Percentiles rank a stretch among this genome's conserved stretches.
Conservation (phyloP, 1,140 invertebrate genomes). For the Tribolium castaneum region DNA sequence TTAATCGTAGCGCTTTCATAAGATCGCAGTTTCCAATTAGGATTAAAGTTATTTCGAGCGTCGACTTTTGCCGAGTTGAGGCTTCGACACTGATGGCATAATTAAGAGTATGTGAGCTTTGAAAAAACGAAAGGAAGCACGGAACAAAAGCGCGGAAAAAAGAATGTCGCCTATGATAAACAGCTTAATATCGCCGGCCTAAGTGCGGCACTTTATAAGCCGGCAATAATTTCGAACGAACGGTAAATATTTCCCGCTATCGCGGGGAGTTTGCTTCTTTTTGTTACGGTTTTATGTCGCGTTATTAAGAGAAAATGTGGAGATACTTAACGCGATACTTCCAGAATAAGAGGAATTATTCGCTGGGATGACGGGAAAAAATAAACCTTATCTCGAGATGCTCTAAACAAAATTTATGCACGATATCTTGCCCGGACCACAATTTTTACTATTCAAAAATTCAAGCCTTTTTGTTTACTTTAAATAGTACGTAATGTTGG, state of each 20-base stretch:
- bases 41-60: conserved; percentile 2
- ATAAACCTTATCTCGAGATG: not conserved
- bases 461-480: too few relatives aligned
- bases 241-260: conserved; percentile 28
- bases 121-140: not conserved
- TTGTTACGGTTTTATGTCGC: conserved; percentile 20
- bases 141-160: not conserved
- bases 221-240: conserved; percentile 14
- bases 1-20: not conserved
- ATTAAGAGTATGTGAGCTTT: not conserved
- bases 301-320: conserved; percentile 26
- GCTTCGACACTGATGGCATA: not conserved
- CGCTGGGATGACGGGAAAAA: not conserved
- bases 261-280: not conserved
- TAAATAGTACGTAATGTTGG: too few relatives aligned
- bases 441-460: too few relatives aligned
- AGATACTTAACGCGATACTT: not conserved
- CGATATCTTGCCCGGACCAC: too few relatives aligned
- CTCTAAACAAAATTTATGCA: too few relatives aligned
- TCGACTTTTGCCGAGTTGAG: not conserved
- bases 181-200: not conserved
- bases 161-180: conserved; percentile 24
- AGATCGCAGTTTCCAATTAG: conserved; percentile 30
- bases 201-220: conserved; percentile 28
- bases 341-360: not conserved